Percentiles rank a stretch among this genome's conserved stretches.
phyloP scores from a whole-genome alignment of 1,140 invertebrate genomes.

The Bombus huntii region DNA sequence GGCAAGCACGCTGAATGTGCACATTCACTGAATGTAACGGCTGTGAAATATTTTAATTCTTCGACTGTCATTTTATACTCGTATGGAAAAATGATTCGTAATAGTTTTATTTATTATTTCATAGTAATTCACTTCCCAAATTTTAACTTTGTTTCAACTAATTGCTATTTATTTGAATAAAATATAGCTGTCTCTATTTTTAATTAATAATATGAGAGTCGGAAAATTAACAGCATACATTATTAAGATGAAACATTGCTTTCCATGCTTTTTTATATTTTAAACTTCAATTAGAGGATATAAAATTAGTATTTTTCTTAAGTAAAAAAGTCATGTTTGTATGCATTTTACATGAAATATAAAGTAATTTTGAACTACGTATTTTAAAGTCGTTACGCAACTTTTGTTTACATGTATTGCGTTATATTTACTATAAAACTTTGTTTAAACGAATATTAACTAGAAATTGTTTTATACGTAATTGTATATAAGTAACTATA shows the following conservation, averaged over 20 bases:
- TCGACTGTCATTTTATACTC: slow-evolving; percentile 15
- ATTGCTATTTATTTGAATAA: background rate
- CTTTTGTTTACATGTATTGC: slow-evolving; percentile 12
- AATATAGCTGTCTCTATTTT: background rate
- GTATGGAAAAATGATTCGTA: background rate
- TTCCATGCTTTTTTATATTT: background rate
- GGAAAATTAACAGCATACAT: background rate
- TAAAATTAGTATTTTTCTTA: background rate
- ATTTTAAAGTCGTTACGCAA: slow-evolving; percentile 13
- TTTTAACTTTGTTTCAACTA: background rate
- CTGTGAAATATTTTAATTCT: slow-evolving; percentile 28
- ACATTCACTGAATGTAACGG: slow-evolving; percentile 35
- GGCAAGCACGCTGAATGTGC: slow-evolving; percentile 47
- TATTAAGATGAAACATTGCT: background rate
- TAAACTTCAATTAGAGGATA: background rate
- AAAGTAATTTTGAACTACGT: background rate
- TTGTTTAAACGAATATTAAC: slow-evolving; percentile 66
- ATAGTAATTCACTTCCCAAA: background rate
- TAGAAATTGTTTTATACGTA: slow-evolving; percentile 71
- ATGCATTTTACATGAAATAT: background rate
- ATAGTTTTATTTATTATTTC: background rate
- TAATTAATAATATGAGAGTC: background rate
- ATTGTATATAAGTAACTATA: slow-evolving; percentile 72
- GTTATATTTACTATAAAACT: slow-evolving; percentile 42
- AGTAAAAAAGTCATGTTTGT: slow-evolving; percentile 21